Conservation (phyloP, 2,113 vertebrate species). For the Microtus oregoni region DNA sequence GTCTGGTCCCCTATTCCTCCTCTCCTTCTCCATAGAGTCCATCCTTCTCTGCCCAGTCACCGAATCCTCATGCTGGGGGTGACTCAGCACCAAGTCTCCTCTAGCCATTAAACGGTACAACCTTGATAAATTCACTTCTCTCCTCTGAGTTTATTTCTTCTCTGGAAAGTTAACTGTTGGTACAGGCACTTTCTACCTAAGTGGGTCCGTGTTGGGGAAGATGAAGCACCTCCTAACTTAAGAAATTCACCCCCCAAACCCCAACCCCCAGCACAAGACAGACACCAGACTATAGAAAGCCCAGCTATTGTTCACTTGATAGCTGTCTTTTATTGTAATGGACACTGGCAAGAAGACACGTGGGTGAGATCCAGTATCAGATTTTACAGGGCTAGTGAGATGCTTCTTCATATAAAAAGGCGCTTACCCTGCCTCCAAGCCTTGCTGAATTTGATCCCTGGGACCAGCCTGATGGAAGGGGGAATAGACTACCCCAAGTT, state of each 20-base stretch:
- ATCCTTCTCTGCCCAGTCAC: accelerated
- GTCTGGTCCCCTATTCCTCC: not conserved
- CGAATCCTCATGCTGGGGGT: not conserved
- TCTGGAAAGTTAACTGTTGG: not conserved
- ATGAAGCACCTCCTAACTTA: not conserved
- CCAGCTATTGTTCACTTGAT: not conserved
- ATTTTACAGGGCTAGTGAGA: not conserved
- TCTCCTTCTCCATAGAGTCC: not conserved
- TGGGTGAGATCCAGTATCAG: not conserved
- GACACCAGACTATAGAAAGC: not conserved
- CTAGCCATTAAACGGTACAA: not conserved
- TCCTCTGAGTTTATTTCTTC: not conserved
- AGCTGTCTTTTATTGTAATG: not conserved
- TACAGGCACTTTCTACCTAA: not conserved
- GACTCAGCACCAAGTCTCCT: not conserved
- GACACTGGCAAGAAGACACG: not conserved
- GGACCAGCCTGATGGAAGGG: not conserved
- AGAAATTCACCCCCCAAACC: not conserved
- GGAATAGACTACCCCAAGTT: not conserved
- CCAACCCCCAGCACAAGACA: not conserved
- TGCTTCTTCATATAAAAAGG: not conserved
- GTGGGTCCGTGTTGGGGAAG: not conserved
- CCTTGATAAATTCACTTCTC: constrained; percentile 18
- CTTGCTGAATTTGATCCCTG: not conserved
- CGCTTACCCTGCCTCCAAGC: not conserved